Conservation (phyloP, 2,113 vertebrate species). For the Centropus unirufus region DNA sequence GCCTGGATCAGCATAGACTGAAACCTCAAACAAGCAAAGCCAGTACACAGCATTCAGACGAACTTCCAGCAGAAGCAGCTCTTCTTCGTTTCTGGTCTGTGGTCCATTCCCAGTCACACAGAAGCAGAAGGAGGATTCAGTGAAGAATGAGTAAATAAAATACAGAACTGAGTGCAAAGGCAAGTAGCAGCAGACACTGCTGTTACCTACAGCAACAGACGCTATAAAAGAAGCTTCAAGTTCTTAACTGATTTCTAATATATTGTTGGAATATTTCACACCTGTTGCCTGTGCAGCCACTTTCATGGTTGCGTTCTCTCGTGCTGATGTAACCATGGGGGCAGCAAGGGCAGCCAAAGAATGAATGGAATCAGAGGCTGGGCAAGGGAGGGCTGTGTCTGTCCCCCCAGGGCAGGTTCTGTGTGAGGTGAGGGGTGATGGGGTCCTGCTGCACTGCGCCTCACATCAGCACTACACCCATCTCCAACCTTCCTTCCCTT, state of each 20-base stretch:
- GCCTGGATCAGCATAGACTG: not conserved
- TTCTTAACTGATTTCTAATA: not conserved
- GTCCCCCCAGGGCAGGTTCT: not conserved
- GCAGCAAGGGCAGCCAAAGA: not conserved
- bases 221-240: not conserved
- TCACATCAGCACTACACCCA: not conserved
- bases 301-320: not conserved
- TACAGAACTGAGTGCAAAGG: not conserved
- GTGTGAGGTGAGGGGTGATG: not conserved
- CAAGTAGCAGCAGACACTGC: not conserved
- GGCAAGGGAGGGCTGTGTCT: not conserved
- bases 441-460: not conserved
- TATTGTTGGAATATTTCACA: not conserved
- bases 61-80: not conserved
- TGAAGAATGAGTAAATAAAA: not conserved
- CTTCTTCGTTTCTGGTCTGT: not conserved
- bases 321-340: not conserved
- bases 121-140: not conserved
- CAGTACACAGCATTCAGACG: not conserved
- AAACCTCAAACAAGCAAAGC: not conserved
- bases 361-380: fast-evolving
- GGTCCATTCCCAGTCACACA: not conserved
- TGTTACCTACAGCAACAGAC: not conserved
- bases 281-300: not conserved
- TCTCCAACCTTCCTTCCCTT: not conserved